Evolutionary conservation across 2,888 invertebrate genomes (phyloP).

Genomic region (Drosophila glabriapex): DNA sequence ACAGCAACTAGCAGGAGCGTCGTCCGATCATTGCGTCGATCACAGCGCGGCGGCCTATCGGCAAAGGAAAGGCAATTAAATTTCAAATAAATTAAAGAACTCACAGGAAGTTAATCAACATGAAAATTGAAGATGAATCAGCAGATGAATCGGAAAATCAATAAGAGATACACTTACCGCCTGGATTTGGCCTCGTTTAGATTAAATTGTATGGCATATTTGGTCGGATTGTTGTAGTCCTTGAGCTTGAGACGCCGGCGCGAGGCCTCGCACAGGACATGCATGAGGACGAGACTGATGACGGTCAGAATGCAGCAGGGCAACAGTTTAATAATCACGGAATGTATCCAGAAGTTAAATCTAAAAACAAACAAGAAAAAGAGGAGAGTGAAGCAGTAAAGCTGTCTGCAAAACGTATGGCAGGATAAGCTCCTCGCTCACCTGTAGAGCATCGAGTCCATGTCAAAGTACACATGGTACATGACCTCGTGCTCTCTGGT

Average conservation of each 20-base stretch:
- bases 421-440: slow-evolving; percentile 45
- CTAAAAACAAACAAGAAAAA: slow-evolving; percentile 46
- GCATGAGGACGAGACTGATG: slow-evolving; percentile 88
- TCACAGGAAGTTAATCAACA: too few relatives aligned
- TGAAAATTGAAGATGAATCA: too few relatives aligned
- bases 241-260: slow-evolving; percentile 90
- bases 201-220: slow-evolving; percentile 84
- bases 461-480: slow-evolving; percentile 83
- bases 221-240: slow-evolving; percentile 87
- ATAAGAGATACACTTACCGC: slow-evolving; percentile 45
- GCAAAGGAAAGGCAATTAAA: neutral
- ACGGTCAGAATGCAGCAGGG: slow-evolving; percentile 91
- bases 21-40: slow-evolving; percentile 93
- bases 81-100: neutral
- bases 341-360: slow-evolving; percentile 91
- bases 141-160: neutral
- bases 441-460: slow-evolving; percentile 83
- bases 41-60: slow-evolving; percentile 86
- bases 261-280: slow-evolving; percentile 91
- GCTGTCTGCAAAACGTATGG: neutral
- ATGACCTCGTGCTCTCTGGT: slow-evolving; percentile 71
- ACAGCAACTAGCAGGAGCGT: slow-evolving; percentile 96
- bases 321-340: slow-evolving; percentile 90
- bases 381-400: neutral
- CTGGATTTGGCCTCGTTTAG: slow-evolving; percentile 69